Evolutionary conservation across 1,140 invertebrate genomes (phyloP), one percentile per base, ranked within the genome.

Genomic region (Drosophila parvula): DNA sequence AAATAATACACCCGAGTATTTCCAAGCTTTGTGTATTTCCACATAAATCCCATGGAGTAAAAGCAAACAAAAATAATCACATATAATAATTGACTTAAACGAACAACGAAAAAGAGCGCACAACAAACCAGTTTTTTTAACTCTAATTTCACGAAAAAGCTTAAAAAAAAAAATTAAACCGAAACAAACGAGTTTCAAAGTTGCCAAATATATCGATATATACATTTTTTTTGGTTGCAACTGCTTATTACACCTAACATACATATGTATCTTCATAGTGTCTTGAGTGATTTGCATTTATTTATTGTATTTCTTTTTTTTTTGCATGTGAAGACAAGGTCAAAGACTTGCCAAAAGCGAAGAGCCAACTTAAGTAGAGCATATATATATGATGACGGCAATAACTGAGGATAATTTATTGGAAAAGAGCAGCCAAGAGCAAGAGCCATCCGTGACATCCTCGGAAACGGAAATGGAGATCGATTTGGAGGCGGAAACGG

Each of bases 311-410:
- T 43, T 41, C 34, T 1, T 9, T 18, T 65, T 65, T 65, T 62
- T 69, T 69, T 69, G 36, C 64, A 68, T 64, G 64, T 64, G 64
- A 68, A 69, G 65, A 69, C 65, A 69, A 69, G 65, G 65, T 69
- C 65, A 64, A 34, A 27, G 61, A 47, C 50, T 30, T 45, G 44
- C 45, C 36, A 65, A 43, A 27, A 50, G 22, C 22, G 6, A 43
- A 22, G 11, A 65, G 12, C 3, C 11, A 51, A 32, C 30, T 0
- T 6, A 51, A 51, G 50, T 16, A 27, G 63, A 16, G 7, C 1
- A 18, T 6, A 27, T 6, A 38, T 12, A 5, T n/a, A 22, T 2
- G 11, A 69, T 69, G 65, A 69, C 65, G 44, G 65, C 47, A 10
- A 69, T 28, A 16, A 34, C 65, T 61, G 65, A 67, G 38, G 12